These are phyloP conservation scores for Psittacula derbiana DNA, from an alignment of 2,797 vertebrate species.

Conservation along the genomic window DNA sequence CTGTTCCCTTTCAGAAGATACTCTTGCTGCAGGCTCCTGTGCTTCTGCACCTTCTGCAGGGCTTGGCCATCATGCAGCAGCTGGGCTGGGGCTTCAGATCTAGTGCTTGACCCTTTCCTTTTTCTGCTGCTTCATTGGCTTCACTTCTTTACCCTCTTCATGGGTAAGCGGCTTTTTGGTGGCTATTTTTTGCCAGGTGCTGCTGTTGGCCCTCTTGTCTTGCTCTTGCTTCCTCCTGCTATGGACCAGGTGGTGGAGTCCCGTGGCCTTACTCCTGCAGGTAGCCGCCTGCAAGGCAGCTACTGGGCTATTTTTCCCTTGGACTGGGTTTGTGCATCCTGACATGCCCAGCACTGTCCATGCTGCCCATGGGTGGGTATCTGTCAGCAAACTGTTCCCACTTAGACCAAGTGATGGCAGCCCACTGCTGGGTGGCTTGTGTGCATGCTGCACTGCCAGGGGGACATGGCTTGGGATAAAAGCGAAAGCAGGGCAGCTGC, in stretches of 20 bases:
- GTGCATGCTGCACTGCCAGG: accelerated
- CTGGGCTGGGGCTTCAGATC: not conserved
- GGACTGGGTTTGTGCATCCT: not conserved
- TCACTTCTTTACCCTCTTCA: accelerated
- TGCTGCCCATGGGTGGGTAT: not conserved
- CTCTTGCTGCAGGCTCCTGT: not conserved
- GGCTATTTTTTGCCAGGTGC: not conserved
- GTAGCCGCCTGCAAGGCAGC: not conserved
- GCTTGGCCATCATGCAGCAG: not conserved
- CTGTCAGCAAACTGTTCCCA: not conserved
- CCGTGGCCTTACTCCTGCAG: not conserved
- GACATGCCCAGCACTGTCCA: accelerated
- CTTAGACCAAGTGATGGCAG: not conserved
- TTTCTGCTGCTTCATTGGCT: not conserved
- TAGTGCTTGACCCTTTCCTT: not conserved
- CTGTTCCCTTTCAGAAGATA: slow-evolving; percentile 43
- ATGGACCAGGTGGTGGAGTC: not conserved
- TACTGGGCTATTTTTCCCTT: not conserved
- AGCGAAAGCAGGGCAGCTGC: not conserved
- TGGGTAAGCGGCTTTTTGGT: not conserved
- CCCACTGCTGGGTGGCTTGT: accelerated
- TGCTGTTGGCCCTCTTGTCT: not conserved
- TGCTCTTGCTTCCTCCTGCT: not conserved
- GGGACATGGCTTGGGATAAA: accelerated
- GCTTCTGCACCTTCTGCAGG: not conserved